Conservation (phyloP, 1,140 invertebrate species). For the Nasonia vitripennis region DNA sequence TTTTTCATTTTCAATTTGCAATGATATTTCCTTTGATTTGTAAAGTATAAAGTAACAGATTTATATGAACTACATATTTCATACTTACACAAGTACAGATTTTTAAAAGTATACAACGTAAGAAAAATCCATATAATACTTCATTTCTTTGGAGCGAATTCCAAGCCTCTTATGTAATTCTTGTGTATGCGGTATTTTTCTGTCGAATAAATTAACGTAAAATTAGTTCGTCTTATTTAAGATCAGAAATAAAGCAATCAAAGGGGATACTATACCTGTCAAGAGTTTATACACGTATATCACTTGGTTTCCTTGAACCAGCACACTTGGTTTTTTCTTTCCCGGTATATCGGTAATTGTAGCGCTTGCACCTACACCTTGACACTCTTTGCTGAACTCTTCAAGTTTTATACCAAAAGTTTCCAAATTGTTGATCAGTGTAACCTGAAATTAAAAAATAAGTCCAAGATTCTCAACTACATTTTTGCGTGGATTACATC, state of each 20-base stretch:
- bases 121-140: neutral
- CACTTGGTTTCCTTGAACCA: conserved; percentile 95
- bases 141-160: conserved; percentile 77
- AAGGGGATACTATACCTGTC: conserved; percentile 74
- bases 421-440: conserved; percentile 91
- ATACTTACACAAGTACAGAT: too few species aligned
- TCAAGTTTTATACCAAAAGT: conserved; percentile 87
- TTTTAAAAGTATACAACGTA: too few species aligned
- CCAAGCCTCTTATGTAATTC: conserved; percentile 80
- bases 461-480: neutral
- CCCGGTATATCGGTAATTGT: conserved; percentile 85
- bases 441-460: conserved; percentile 78
- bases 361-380: conserved; percentile 90
- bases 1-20: too few species aligned
- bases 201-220: conserved; percentile 60
- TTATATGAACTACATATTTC: too few species aligned
- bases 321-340: conserved; percentile 85
- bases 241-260: conserved; percentile 25
- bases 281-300: conserved; percentile 84
- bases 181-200: conserved; percentile 81
- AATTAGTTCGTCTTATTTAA: conserved; percentile 17
- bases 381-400: conserved; percentile 88
- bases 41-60: too few species aligned
- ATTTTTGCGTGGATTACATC: neutral
- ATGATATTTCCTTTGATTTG: too few species aligned